Evolutionary conservation across 2,113 vertebrate species (phyloP), one percentile per base, ranked within the genome.

Genomic region (Microtus pennsylvanicus): DNA sequence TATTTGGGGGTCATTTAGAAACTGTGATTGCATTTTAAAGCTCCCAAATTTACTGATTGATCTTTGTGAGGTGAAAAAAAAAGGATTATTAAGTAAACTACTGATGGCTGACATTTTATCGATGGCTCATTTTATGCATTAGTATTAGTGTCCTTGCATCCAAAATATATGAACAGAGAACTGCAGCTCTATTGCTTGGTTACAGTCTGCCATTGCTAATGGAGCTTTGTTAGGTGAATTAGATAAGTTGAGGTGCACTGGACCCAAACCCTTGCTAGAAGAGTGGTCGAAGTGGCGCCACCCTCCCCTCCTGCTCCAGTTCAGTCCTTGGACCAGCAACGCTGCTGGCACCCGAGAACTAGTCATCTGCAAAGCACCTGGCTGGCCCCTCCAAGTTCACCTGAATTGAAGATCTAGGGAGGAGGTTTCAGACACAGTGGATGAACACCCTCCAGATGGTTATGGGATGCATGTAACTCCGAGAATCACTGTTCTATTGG

Each of bases 1-100:
- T 87, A n/a, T 30, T 87, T 76, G 22, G 1, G 45, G 45, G 42
- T 87, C 21, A 42, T 89, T 87, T 86, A 65, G 7, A 86, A 96
- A 94, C 19, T 35, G 2, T 13, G 17, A 80, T 91, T 78, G 24
- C 63, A 93, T 92, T 92, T 92, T 87, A 92, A 81, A 94, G 9
- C 69, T 90, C n/a, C 89, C 50, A 88, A 67, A 47, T 86, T 55
- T 94, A 47, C 45, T 85, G 13, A 85, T 92, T 81, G 10, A 74
- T 38, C n/a, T 92, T 74, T 55, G 35, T 67, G 22, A 94, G 50
- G 94, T 26, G 61, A 92, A 94, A 67, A 93, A 42, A 75, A 30
- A 50, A 50, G 77, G 81, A 77, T 85, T 74, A 8, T 88, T 76
- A 9, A 47, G 91, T 87, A 19, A 70, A 58, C 61, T 82, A 35